Evolutionary conservation across 2,888 invertebrate genomes (phyloP).

Genomic region (Pachydiplax longipennis): DNA sequence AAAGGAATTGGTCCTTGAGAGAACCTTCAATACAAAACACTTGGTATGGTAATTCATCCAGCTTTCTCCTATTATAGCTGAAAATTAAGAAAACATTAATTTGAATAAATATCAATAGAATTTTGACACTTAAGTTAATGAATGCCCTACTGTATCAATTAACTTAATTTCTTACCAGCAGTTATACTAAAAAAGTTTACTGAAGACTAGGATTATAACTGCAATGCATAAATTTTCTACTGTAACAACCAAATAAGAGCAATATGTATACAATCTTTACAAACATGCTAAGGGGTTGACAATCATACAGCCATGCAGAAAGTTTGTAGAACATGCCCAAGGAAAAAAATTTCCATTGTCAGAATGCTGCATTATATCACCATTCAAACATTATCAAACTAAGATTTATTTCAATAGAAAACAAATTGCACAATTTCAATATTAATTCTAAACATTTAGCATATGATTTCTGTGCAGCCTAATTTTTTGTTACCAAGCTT

Average conservation of each 20-base stretch:
- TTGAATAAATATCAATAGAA: conserved; percentile 44
- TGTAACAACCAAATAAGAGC: neutral
- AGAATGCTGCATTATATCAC: neutral
- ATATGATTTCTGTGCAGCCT: no score
- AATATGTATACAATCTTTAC: neutral
- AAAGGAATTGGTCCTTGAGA: conserved; percentile 74
- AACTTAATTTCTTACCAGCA: neutral
- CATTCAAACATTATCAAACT: neutral
- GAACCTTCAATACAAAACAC: conserved; percentile 70
- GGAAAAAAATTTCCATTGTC: neutral
- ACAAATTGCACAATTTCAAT: no score
- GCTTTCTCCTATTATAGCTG: conserved; percentile 80
- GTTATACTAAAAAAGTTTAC: neutral
- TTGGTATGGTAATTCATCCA: conserved; percentile 84
- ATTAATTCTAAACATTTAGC: no score
- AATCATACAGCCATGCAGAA: neutral
- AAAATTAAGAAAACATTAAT: conserved; percentile 51
- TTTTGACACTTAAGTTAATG: no score
- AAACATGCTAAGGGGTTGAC: neutral
- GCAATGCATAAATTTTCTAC: neutral
- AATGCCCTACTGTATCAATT: no score
- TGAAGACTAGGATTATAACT: neutral
- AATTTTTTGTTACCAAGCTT: no score
- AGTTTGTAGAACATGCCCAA: neutral
- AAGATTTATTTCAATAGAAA: neutral